Evolutionary conservation across 37 sponge, comb jelly and placozoan species (phyloP).

Genomic region (Hormiphora californensis): DNA sequence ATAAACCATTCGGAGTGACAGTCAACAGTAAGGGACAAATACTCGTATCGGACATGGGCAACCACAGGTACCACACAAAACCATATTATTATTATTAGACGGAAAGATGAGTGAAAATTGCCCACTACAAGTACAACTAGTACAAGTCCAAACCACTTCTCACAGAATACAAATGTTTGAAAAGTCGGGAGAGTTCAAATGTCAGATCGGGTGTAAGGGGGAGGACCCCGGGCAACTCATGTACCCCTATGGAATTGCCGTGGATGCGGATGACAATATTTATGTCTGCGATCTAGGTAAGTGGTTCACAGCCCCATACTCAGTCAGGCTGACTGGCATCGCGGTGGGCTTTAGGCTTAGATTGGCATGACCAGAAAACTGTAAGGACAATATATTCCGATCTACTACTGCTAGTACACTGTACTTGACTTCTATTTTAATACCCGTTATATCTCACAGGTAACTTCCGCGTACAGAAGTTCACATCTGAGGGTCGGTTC

Average conservation of each 20-base stretch:
- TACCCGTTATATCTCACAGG: too few species aligned
- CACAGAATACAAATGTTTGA: conserved; percentile 45
- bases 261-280: conserved; percentile 7
- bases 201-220: background rate
- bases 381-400: too few species aligned
- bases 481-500: conserved; percentile 27
- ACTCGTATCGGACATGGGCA: conserved; percentile 47
- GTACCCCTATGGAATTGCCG: conserved; percentile 46
- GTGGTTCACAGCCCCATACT: too few species aligned
- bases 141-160: too few species aligned
- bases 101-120: too few species aligned
- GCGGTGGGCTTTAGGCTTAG: too few species aligned
- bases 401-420: too few species aligned
- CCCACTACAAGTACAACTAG: too few species aligned
- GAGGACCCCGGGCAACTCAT: conserved; percentile 44
- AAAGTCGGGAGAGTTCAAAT: background rate
- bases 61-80: conserved; percentile 21
- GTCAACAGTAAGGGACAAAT: conserved; percentile 19
- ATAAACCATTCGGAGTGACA: conserved; percentile 19
- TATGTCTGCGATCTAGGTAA: conserved; percentile 47
- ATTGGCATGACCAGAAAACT: too few species aligned
- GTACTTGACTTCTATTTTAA: too few species aligned
- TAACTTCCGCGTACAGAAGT: conserved; percentile 34
- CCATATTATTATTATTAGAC: background rate
- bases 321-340: too few species aligned